Conservation (phyloP, 2,888 invertebrate genomes). For the Lasius platythorax region DNA sequence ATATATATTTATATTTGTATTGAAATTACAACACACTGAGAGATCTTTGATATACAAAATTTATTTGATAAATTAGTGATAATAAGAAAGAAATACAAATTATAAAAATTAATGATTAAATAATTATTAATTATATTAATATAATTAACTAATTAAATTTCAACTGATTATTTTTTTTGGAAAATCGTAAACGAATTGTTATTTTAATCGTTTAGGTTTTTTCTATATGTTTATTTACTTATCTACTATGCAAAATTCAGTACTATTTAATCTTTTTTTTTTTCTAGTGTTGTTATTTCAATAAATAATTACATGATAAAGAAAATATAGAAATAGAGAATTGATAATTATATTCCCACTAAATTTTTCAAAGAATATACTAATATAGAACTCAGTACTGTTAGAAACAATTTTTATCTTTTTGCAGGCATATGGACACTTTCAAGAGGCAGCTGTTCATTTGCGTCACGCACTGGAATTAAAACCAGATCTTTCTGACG, state of each 20-base stretch:
- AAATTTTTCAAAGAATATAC: background rate
- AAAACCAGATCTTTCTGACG: constrained; percentile 95
- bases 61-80: background rate
- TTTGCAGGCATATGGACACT: constrained; percentile 92
- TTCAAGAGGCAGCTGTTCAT: constrained; percentile 95
- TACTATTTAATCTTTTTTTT: background rate
- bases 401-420: background rate
- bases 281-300: background rate
- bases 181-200: background rate
- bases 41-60: background rate
- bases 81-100: background rate
- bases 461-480: constrained; percentile 93
- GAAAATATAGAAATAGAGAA: background rate
- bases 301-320: background rate
- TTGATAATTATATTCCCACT: background rate
- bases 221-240: background rate
- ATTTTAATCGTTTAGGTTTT: background rate
- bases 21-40: background rate
- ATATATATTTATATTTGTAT: background rate
- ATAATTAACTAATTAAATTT: background rate
- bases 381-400: background rate
- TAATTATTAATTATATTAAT: background rate
- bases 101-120: background rate
- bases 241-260: background rate
- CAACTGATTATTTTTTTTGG: background rate